A percentile compares a stretch with the other conserved stretches of the same genome.
These are phyloP conservation scores for Ophion slaviceki DNA, from an alignment of 2,888 invertebrate genomes.

Conservation along the genomic window DNA sequence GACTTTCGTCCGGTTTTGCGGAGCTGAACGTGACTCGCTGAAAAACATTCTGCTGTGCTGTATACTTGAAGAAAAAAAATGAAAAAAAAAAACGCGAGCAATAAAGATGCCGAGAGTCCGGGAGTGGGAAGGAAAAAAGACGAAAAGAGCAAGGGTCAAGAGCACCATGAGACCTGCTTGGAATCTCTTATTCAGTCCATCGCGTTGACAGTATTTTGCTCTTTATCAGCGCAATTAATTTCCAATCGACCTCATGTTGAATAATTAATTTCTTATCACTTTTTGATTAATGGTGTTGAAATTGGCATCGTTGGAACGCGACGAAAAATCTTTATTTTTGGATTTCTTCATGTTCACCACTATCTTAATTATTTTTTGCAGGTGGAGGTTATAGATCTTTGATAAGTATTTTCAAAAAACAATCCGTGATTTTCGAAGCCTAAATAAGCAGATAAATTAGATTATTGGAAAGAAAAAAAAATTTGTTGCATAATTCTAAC, in stretches of 20 bases:
- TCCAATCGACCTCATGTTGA: neutral
- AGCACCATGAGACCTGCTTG: conserved; percentile 10
- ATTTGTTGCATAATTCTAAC: no score
- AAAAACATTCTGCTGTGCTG: conserved; percentile 55
- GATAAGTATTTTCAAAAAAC: no score
- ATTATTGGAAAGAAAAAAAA: no score
- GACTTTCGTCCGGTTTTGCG: conserved; percentile 57
- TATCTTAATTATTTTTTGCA: no score
- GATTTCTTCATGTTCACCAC: no score
- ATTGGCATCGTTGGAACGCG: no score
- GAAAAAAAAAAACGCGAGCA: conserved; percentile 31
- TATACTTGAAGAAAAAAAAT: conserved; percentile 26
- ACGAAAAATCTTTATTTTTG: no score
- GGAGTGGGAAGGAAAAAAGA: neutral
- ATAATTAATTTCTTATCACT: no score
- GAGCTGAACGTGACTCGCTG: conserved; percentile 63
- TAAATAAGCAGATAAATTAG: no score
- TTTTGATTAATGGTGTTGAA: neutral
- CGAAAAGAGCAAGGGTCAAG: conserved; percentile 49
- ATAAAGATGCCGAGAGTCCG: conserved; percentile 25
- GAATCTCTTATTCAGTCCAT: conserved; percentile 12
- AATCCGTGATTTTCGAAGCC: no score
- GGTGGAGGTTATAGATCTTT: no score
- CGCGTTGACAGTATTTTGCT: neutral
- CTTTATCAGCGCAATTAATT: neutral